phyloP scores from a whole-genome alignment of 1,140 invertebrate genomes.

The Halesus radiatus region DNA sequence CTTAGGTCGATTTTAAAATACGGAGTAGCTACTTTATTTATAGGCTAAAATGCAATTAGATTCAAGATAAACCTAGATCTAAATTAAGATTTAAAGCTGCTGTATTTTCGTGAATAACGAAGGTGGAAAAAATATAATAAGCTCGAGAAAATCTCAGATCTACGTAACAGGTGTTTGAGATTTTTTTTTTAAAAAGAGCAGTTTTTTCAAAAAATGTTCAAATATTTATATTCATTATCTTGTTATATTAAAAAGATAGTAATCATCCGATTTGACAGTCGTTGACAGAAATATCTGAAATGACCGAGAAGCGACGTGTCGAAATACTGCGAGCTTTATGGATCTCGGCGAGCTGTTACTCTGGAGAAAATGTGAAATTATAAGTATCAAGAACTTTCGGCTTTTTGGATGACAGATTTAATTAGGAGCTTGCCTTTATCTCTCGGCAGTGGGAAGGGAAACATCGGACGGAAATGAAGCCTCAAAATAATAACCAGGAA shows the following conservation, averaged over 20 bases:
- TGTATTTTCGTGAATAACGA: too few species aligned
- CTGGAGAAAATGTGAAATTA: slow-evolving; percentile 28
- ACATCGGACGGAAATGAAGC: slow-evolving; percentile 23
- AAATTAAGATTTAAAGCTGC: background rate
- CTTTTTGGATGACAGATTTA: slow-evolving; percentile 51
- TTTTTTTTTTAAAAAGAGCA: too few species aligned
- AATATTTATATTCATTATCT: too few species aligned
- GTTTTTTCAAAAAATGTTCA: too few species aligned
- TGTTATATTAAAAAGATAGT: too few species aligned
- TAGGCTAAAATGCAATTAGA: background rate
- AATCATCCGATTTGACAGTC: too few species aligned
- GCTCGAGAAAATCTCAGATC: too few species aligned
- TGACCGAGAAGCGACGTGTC: background rate
- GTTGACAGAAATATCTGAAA: too few species aligned
- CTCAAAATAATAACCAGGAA: slow-evolving; percentile 35
- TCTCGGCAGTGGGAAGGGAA: slow-evolving; percentile 19
- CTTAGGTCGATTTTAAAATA: background rate
- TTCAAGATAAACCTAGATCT: background rate
- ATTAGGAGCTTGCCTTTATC: slow-evolving; percentile 41
- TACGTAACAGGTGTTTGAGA: too few species aligned
- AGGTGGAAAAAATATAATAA: too few species aligned
- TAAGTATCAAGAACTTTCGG: slow-evolving; percentile 35
- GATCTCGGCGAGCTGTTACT: slow-evolving; percentile 7
- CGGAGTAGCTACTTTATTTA: background rate
- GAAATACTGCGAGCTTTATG: slow-evolving; percentile 14